Percentiles rank a stretch among this genome's conserved stretches.
phyloP scores from a whole-genome alignment of 2,888 invertebrate genomes.

The Hypsopygia costalis region DNA sequence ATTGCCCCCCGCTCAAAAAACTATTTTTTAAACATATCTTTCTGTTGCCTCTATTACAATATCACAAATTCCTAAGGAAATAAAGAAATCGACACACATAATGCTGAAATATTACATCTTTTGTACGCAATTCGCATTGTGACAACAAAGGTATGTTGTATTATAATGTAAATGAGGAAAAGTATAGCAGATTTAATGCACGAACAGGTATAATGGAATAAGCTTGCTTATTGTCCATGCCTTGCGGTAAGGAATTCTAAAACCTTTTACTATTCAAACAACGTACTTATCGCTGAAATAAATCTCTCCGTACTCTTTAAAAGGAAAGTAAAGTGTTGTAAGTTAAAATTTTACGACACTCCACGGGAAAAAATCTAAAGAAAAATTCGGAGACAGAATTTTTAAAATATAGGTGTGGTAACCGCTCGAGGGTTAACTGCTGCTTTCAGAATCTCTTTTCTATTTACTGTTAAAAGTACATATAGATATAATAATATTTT shows the following conservation, averaged over 20 bases:
- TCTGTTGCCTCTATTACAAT: too few relatives aligned
- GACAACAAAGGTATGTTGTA: too few relatives aligned
- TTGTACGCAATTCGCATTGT: too few relatives aligned
- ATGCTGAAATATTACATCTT: too few relatives aligned
- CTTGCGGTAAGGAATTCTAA: slow-evolving; percentile 5
- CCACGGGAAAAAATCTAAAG: neutral
- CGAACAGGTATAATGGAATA: slow-evolving; percentile 1
- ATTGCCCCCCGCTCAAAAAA: too few relatives aligned
- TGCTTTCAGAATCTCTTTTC: too few relatives aligned
- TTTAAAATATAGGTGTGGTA: neutral
- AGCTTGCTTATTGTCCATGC: slow-evolving; percentile 4
- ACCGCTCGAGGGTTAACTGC: neutral
- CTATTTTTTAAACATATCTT: too few relatives aligned
- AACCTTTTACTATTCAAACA: slow-evolving; percentile 9
- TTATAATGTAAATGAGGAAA: neutral
- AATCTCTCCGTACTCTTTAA: neutral
- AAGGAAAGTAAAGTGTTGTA: slow-evolving; percentile 11
- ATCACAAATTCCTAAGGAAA: too few relatives aligned
- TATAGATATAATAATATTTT: too few relatives aligned
- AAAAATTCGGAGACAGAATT: neutral
- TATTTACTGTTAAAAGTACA: too few relatives aligned
- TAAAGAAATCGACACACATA: too few relatives aligned
- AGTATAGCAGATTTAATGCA: neutral
- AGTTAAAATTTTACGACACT: slow-evolving; percentile 18
- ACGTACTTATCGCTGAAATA: slow-evolving; percentile 9